A percentile compares a stretch with the other conserved stretches of the same genome.
phyloP scores from a whole-genome alignment of 2,113 vertebrate genomes.

The Trachemys scripta region DNA sequence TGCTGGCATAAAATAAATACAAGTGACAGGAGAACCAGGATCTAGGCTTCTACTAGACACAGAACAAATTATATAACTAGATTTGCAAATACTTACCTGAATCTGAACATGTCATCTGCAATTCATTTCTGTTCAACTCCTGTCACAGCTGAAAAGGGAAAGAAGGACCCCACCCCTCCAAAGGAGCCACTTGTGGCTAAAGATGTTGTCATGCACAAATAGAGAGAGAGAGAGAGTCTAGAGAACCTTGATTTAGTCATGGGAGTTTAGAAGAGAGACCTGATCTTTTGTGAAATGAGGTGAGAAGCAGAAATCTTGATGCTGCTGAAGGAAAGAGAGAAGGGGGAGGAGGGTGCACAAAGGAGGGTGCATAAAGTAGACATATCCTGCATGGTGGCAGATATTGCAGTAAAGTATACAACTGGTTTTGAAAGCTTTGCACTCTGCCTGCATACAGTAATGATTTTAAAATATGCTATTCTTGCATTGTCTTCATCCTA shows the following conservation, averaged over 20 bases:
- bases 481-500: not conserved
- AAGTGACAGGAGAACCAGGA: not conserved
- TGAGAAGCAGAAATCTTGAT: not conserved
- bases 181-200: not conserved
- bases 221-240: not conserved
- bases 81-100: not conserved
- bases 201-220: not conserved
- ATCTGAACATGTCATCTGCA: not conserved
- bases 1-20: not conserved
- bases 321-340: not conserved
- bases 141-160: not conserved
- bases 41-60: not conserved
- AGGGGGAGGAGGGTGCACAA: not conserved
- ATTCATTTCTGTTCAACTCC: not conserved
- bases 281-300: not conserved
- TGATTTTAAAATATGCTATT: too few relatives aligned
- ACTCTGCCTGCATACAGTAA: not conserved
- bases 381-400: not conserved
- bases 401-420: not conserved
- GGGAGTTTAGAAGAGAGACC: not conserved
- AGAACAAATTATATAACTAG: not conserved
- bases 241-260: not conserved
- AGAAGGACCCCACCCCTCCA: not conserved
- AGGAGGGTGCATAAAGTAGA: not conserved
- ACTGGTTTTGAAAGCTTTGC: not conserved